Base-by-base conservation (phyloP, 2,797 vertebrate genomes). In the Melanotaenia pygmaea region DNA sequence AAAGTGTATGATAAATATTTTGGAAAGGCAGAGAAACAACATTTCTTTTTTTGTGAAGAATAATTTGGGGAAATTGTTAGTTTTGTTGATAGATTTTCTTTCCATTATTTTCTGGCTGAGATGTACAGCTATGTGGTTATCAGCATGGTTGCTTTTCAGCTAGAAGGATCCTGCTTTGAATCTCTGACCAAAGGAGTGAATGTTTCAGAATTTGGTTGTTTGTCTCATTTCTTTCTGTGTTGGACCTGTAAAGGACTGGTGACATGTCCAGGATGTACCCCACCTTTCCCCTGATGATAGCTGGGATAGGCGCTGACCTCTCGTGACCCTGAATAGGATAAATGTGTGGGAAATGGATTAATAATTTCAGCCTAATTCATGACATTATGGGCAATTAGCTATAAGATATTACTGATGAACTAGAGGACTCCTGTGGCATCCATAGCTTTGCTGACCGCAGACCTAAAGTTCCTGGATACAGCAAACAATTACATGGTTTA, bases 401-500 rank as follows among this genome's bases (percentile, higher is more conserved):
- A 2, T 32, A 43, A 8, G 59, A 51, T 70, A 26, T 57, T 73
- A 30, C n/a, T 70, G 50, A 43, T 22, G 54, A 77, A 58, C 43
- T 74, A 47, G 35, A 63, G 53, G 60, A 24, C 40, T 66, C 14
- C 56, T 60, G 50, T 82, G 69, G 64, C 77, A 72, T 69, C 50
- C 16, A 37, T 40, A 68, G 3, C 67, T 79, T 34, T 50, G 59
- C 56, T 84, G 74, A 81, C 72, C 69, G 77, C 54, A 35, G 50
- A 53, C 66, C 24, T 64, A n/a, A 28, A 70, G 30, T 70, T 45
- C 62, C 62, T 59, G 26, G 53, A 40, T 64, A 66, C 58, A 69
- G 30, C 28, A 28, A 28, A 28, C 28, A 28, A 4, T 28, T 28
- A 34, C 28, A 28, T 28, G 28, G 28, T 28, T 28, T 28, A 28